phyloP scores from a whole-genome alignment of 2,888 invertebrate genomes.

The Spilarctia lutea region DNA sequence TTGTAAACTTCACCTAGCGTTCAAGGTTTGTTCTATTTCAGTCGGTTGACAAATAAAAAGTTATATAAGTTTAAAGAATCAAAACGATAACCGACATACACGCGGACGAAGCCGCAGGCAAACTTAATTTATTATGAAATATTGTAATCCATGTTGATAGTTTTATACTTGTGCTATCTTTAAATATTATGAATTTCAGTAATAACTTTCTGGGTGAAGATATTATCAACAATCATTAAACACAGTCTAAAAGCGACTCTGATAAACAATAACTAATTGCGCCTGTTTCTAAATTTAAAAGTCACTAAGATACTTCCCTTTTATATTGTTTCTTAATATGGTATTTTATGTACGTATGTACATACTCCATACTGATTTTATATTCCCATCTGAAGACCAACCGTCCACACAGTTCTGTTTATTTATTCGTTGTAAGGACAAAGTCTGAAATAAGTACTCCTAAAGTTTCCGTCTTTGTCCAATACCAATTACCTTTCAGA shows the following conservation, averaged over 20 bases:
- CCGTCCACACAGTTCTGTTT: slow-evolving; percentile 8
- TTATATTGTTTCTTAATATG: background rate
- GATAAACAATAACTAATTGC: no score
- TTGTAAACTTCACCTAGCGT: no score
- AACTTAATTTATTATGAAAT: background rate
- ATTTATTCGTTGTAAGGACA: slow-evolving; percentile 20
- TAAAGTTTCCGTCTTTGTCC: slow-evolving; percentile 28
- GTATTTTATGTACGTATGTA: background rate
- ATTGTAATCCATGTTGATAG: background rate
- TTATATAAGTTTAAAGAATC: no score
- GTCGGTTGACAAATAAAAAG: no score
- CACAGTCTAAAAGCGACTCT: no score
- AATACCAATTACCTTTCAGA: slow-evolving; percentile 27
- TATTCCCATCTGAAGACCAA: background rate
- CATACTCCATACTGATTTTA: background rate
- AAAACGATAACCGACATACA: no score
- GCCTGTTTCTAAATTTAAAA: background rate
- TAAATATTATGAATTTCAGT: background rate
- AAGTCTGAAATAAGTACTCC: slow-evolving; percentile 20
- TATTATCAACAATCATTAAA: background rate
- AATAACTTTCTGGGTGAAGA: no score
- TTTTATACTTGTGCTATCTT: no score
- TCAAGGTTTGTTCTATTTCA: no score
- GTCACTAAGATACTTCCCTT: background rate
- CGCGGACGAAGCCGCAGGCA: no score